phyloP scores from a whole-genome alignment of 2,113 vertebrate species.

The Hystrix cristata region DNA sequence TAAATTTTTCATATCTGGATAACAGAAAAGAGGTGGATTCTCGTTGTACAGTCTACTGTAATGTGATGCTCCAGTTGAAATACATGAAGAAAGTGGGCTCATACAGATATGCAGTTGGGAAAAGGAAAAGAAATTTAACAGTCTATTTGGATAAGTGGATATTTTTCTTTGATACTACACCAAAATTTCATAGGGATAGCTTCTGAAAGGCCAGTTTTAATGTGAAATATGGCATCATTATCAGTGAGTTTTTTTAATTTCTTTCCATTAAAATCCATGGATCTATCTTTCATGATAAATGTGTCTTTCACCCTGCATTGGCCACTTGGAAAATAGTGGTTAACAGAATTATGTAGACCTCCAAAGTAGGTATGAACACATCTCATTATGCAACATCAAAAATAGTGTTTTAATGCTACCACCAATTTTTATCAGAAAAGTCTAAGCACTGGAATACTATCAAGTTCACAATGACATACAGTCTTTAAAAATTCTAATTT shows the following conservation, averaged over 20 bases:
- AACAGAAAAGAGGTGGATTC: background rate
- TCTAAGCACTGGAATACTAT: slow-evolving; percentile 34
- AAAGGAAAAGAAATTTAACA: slow-evolving; percentile 10
- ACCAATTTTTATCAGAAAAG: slow-evolving; percentile 26
- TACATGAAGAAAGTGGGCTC: background rate
- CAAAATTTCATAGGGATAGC: background rate
- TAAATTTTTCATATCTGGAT: background rate
- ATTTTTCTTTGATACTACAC: background rate
- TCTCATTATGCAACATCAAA: background rate
- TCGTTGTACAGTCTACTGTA: background rate
- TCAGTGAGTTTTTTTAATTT: background rate
- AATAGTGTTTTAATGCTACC: background rate
- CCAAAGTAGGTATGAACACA: background rate
- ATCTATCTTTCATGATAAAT: background rate
- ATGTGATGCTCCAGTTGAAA: background rate
- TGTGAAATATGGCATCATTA: background rate
- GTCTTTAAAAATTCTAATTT: slow-evolving; percentile 46
- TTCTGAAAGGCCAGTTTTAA: slow-evolving; percentile 34
- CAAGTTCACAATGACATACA: background rate
- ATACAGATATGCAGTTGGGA: background rate
- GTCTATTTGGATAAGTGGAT: background rate
- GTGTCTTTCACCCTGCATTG: background rate
- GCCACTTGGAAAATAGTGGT: background rate
- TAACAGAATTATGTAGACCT: background rate
- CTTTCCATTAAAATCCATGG: slow-evolving; percentile 36